These are phyloP conservation scores for Bubalus kerabau DNA, from an alignment of 2,113 vertebrate species.

Conservation along the genomic window DNA sequence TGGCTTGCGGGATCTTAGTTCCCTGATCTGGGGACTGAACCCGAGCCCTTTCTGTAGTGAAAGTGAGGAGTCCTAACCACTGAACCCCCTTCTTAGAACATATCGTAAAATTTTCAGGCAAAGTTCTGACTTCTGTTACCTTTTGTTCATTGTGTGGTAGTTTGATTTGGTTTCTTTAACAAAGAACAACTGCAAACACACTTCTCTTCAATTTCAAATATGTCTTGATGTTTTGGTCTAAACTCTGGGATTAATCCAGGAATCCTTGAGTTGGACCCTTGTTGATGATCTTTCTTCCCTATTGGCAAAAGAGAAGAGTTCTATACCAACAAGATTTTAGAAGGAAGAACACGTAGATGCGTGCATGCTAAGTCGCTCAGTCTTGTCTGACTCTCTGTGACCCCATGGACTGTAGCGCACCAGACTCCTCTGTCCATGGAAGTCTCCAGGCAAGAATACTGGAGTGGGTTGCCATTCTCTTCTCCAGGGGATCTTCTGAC, in stretches of 20 bases:
- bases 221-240: not conserved
- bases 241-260: not conserved
- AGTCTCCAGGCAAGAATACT: not conserved
- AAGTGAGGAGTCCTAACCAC: not conserved
- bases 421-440: not conserved
- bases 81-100: not conserved
- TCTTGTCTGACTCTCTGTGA: not conserved
- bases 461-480: not conserved
- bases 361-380: not conserved
- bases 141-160: not conserved
- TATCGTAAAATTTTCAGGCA: not conserved
- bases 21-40: not conserved
- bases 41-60: not conserved
- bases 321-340: too few relatives aligned
- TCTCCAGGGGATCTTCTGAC: not conserved
- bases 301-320: accelerated
- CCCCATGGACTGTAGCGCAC: not conserved
- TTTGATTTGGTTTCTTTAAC: not conserved
- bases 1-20: not conserved
- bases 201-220: not conserved
- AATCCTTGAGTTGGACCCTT: not conserved
- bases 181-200: not conserved
- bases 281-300: accelerated
- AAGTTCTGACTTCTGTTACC: not conserved
- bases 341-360: not conserved